Evolutionary conservation across 2,797 vertebrate genomes (phyloP), one percentile per base, ranked within the genome.

Genomic region (Orientallactaga sibirica): DNA sequence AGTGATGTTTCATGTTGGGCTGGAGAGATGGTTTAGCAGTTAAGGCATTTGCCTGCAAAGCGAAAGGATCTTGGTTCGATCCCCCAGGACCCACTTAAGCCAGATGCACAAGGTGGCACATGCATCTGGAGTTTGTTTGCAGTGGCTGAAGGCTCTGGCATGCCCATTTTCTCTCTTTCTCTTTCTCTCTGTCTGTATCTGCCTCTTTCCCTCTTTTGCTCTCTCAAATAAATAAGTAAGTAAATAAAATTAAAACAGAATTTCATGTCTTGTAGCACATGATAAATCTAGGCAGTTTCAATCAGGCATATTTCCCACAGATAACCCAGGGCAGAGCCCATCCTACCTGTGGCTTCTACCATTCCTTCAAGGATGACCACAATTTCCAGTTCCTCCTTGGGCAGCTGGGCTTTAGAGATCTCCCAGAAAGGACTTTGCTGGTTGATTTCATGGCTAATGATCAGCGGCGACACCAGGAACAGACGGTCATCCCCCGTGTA

Each of bases 351-450:
- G 93, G 99, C 99, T 98, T 99, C 99, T 97, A 99, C 99, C 99
- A 99, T 99, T 95, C 99, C 99, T 98, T 99, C 99, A 96, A 99
- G 98, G 96, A 99, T 99, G 97, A 99, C 99, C 90, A 99, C 99
- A 29, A 99, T 99, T 98, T 99, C 99, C 98, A 99, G 97, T 92
- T 99, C 99, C 94, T 99, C 99, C 97, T 99, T 99, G 96, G 98
- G 98, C 95, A 99, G 98, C 96, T 99, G 98, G 96, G 99, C 99
- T 97, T 99, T 99, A 96, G 99, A 99, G 97, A 99, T 98, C 67
- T 99, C 99, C 99, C 99, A 99, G 99, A 99, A 99, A 77, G 99
- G 99, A 97, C 99, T 99, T 98, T 98, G 98, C 97, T 99, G 99
- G 97, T 99, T 99, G 97, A 99, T 99, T 98, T 99, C 99, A 16